phyloP scores from a whole-genome alignment of 2,888 invertebrate species.

The Platynereis dumerilii region DNA sequence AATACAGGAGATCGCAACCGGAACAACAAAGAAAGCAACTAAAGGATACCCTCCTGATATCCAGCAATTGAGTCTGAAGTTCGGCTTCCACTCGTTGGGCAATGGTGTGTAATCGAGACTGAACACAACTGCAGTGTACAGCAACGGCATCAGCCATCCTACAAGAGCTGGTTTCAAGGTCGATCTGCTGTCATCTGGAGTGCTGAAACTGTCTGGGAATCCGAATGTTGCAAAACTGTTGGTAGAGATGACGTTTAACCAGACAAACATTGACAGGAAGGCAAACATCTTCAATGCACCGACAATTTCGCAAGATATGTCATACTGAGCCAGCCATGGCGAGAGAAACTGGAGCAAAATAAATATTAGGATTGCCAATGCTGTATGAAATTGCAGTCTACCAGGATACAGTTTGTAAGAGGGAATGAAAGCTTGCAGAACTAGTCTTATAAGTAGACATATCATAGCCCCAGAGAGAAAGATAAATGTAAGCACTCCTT shows the following conservation, averaged over 20 bases:
- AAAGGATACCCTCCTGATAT: not conserved
- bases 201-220: not conserved
- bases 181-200: not conserved
- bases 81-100: not conserved
- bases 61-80: not conserved
- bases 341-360: not conserved
- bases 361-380: not conserved
- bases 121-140: not conserved
- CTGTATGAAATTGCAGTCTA: not conserved
- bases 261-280: not conserved
- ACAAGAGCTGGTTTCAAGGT: not conserved
- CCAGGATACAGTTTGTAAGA: not conserved
- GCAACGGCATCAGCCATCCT: constrained; percentile 1
- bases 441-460: not conserved
- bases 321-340: not conserved
- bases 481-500: not conserved
- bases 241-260: not conserved
- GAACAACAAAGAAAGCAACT: not conserved
- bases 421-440: not conserved
- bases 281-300: not conserved
- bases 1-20: not conserved
- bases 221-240: not conserved
- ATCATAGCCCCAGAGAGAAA: not conserved
- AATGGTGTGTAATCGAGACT: not conserved
- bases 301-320: not conserved